These are phyloP conservation scores for Mormyrus hasselquistii DNA, from an alignment of 2,797 vertebrate genomes.

Conservation along the genomic window DNA sequence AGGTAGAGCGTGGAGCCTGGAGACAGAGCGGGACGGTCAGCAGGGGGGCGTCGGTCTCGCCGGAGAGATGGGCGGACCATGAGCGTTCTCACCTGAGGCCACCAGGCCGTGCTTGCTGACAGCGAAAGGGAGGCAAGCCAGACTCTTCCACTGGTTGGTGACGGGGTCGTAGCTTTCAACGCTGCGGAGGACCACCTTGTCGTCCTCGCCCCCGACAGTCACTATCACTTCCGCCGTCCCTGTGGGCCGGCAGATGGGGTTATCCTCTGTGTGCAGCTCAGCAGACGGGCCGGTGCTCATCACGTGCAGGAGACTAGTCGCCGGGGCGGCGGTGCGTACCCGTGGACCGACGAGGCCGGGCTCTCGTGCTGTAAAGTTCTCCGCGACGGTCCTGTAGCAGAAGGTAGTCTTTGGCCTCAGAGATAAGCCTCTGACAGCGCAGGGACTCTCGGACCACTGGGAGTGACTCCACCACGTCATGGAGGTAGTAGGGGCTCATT, in stretches of 20 bases:
- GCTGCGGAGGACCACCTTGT: conserved; percentile 73
- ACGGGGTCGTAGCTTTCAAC: conserved; percentile 70
- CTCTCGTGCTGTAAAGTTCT: conserved; percentile 62
- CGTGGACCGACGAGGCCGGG: conserved; percentile 64
- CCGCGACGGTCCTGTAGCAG: conserved; percentile 70
- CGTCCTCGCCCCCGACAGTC: conserved; percentile 71
- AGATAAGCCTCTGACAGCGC: conserved; percentile 67
- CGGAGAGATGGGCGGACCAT: not conserved
- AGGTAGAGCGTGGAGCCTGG: conserved; percentile 66
- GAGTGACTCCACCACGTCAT: conserved; percentile 66
- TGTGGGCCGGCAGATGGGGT: conserved; percentile 32
- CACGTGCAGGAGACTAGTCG: not conserved
- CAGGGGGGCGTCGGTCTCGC: not conserved
- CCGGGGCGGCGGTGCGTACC: conserved; percentile 40
- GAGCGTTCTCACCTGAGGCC: conserved; percentile 60
- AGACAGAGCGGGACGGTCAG: not conserved
- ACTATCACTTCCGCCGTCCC: conserved; percentile 68
- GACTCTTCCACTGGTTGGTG: conserved; percentile 66
- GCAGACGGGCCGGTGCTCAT: not conserved
- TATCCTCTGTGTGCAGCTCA: not conserved
- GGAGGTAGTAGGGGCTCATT: conserved; percentile 73
- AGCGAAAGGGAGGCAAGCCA: conserved; percentile 69
- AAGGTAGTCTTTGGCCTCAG: conserved; percentile 72
- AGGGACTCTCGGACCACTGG: conserved; percentile 64
- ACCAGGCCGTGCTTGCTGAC: conserved; percentile 74